Base-by-base conservation (phyloP, 2,113 vertebrate genomes). In the Hylia prasina region DNA sequence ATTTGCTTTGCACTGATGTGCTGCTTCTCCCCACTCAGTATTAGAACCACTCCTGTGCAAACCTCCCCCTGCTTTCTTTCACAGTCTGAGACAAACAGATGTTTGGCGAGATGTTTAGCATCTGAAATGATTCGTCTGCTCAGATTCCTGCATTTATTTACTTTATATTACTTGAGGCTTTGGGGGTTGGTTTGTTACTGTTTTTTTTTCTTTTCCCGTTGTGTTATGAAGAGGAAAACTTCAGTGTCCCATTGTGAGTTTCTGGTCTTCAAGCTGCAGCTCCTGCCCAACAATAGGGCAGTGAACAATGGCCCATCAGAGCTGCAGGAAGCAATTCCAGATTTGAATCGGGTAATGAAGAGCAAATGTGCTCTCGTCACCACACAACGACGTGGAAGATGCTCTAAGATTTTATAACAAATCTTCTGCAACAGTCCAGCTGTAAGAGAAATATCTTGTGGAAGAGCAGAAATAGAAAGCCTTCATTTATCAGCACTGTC, bases 301-400 rank as follows among this genome's bases (percentile, higher is more conserved):
- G 44, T 24, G 91, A 96, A 95, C 95, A 96, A 96, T 94, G 83
- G 88, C 60, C 96, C 96, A 79, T 97, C 97, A 97, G 90, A 96
- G 96, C 85, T 89, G 61, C 95, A 94, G 92, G 94, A 95, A 96
- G 92, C 89, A 90, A 95, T 97, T 91, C 94, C 85, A 78, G 94
- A 95, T 54, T 35, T 91, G 90, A 91, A 87, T 69, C 92, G 96
- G 80, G 68, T 82, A 97, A 96, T 53, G 94, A 96, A 95, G 92
- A 98, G 78, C 77, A 92, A 95, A 96, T 91, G 84, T 76, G 71
- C 85, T 96, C 87, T 93, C 50, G 5, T 95, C 90, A 77, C 83
- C 87, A 94, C 87, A 94, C 90, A 96, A 79, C 93, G 92, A 53
- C 39, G 10, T 87, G 89, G 92, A 97, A 96, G 88, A 82, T 71